Conservation (phyloP, 1,140 invertebrate species). For the Aethina tumida region DNA sequence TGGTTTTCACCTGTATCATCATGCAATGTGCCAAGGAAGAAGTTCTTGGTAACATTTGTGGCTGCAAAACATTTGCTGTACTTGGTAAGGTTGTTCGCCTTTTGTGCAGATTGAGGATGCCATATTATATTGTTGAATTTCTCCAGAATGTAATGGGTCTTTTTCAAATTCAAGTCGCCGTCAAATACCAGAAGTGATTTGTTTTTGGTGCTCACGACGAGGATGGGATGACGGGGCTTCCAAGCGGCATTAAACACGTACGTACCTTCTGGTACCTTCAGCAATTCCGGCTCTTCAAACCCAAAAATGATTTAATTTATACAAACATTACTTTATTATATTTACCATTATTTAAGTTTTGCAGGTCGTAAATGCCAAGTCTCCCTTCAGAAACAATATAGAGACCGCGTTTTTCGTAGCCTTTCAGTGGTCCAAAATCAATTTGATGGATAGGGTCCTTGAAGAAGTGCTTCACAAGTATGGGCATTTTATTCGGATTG, state of each 20-base stretch:
- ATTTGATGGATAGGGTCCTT: constrained; percentile 34
- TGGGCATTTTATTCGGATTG: constrained; percentile 27
- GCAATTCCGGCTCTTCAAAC: constrained; percentile 23
- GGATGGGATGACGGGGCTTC: constrained; percentile 48
- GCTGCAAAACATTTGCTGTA: constrained; percentile 54
- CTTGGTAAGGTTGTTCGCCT: constrained; percentile 43
- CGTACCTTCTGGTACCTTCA: constrained; percentile 27
- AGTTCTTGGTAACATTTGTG: constrained; percentile 40
- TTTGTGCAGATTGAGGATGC: constrained; percentile 52
- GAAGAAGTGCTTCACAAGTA: constrained; percentile 36
- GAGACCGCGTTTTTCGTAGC: constrained; percentile 31
- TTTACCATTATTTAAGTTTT: constrained; percentile 38
- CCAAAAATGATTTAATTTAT: constrained; percentile 8
- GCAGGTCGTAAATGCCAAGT: constrained; percentile 39
- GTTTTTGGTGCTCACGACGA: constrained; percentile 39
- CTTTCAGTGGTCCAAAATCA: constrained; percentile 37
- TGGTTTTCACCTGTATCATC: constrained; percentile 14
- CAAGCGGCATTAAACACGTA: constrained; percentile 47
- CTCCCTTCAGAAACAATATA: constrained; percentile 43
- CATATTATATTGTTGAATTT: constrained; percentile 57
- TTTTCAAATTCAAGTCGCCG: constrained; percentile 28
- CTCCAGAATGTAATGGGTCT: constrained; percentile 32
- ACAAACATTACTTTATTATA: constrained; percentile 3
- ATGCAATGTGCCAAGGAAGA: constrained; percentile 38
- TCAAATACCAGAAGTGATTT: constrained; percentile 15